Evolutionary conservation across 2,113 vertebrate species (phyloP), one percentile per base, ranked within the genome.

Genomic region (Tychaedon coryphoeus): DNA sequence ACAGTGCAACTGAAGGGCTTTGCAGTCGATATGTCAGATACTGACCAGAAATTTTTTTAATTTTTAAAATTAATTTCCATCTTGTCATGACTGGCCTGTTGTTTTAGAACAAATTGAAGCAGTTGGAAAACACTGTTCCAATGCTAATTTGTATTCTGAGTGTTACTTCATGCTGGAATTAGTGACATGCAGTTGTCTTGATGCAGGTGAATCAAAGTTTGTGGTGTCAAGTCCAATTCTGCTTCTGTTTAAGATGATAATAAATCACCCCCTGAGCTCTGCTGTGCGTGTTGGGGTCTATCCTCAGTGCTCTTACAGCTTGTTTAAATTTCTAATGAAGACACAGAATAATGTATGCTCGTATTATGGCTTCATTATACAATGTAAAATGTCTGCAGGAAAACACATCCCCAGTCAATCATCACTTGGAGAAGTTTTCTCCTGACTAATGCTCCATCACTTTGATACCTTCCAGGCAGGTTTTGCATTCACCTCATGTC

Each of bases 321-420:
- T 82, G 72, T 91, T 96, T 86, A 91, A 97, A 95, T 84, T 62
- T 77, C 92, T 96, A 47, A 51, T 86, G 90, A 94, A 85, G 93
- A 57, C 54, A 36, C 86, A 57, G 65, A 86, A 78, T 74, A 71
- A 95, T 80, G 72, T 86, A 85, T 85, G 61, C 67, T 95, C 45
- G 19, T 69, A n/a, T 93, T 95, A 92, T 51, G 53, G 72, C 88
- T 97, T 93, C 86, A 77, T 93, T 90, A 90, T 33, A 11, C 66
- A 13, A 47, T 14, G 50, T 67, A 64, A 95, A 80, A 83, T 76
- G 28, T n/a, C 92, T 94, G 72, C 56, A 81, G 91, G 80, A 50
- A 92, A 96, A 80, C 74, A 58, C 31, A 48, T 89, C 89, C 89
- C 67, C 34, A 74, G 65, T 88, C 90, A 93, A 93, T 89, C 72